Percentiles rank a stretch among this genome's conserved stretches.
These are phyloP conservation scores for Ptiloglossa arizonensis DNA, from an alignment of 1,140 invertebrate species.

Conservation along the genomic window DNA sequence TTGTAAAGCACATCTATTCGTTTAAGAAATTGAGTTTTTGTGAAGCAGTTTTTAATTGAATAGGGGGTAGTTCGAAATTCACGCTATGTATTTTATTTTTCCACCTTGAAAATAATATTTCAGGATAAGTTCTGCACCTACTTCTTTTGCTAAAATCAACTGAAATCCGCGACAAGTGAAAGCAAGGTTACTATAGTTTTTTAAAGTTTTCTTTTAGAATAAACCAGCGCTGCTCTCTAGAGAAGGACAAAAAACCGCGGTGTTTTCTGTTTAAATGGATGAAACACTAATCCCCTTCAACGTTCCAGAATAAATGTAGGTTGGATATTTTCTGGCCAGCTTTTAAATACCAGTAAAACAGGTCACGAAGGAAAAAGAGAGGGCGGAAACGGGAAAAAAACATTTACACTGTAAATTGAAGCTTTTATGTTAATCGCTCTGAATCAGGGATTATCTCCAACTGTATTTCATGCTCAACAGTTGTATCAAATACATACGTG, in stretches of 20 bases:
- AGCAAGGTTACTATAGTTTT: background rate
- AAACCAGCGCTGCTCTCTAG: too few relatives aligned
- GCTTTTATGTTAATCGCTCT: background rate
- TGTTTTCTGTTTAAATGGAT: background rate
- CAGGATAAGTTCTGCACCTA: too few relatives aligned
- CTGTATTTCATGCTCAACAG: background rate
- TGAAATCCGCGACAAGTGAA: background rate
- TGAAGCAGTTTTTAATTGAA: background rate
- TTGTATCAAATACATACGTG: background rate
- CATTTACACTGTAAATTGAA: constrained; percentile 7
- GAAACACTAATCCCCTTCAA: constrained; percentile 19
- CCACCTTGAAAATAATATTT: too few relatives aligned
- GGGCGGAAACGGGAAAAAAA: background rate
- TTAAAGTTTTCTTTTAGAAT: background rate
- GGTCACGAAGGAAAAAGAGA: background rate
- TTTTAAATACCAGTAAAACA: background rate
- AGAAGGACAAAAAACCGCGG: background rate
- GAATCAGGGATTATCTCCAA: background rate
- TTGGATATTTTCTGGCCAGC: background rate
- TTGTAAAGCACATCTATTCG: too few relatives aligned
- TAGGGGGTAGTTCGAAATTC: too few relatives aligned
- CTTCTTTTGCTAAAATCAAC: background rate
- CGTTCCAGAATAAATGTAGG: constrained; percentile 19
- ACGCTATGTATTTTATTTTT: too few relatives aligned
- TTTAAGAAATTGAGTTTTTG: background rate